Base-by-base conservation (phyloP, 2,888 invertebrate species). In the Phania funesta region DNA sequence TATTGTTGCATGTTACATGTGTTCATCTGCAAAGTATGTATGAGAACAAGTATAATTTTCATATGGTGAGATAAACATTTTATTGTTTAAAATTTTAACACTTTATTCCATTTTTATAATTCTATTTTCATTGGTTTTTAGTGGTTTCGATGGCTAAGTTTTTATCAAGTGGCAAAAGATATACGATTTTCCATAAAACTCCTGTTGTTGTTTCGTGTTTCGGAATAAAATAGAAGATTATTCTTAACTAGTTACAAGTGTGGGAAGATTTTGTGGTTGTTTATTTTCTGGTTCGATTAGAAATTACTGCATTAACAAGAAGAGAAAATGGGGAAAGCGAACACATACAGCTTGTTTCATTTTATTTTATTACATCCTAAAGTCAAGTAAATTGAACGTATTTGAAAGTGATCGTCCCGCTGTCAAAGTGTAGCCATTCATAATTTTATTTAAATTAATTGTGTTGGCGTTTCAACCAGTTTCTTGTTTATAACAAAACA, bases 141-240 rank as follows among this genome's bases (percentile, higher is more conserved):
- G 81, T 77, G 81, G 81, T 79, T 79, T 60, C 24, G 35, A 13
- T 67, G 67, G 29, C 67, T 50, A 52, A 70, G 56, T 58, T 78
- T 62, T 68, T 82, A 82, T 82, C 82, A 78, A 82, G 78, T 82
- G 79, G 75, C 79, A 79, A 83, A 79, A 83, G 75, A 79, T 83
- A 71, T 79, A 83, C 76, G 79, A 83, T 79, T 83, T 83, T 83
- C 79, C 79, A 79, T 78, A 71, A 79, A 79, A 83, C 60, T 58
- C 20, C 60, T 64, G 35, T 77, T 73, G 35, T 70, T 58, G 65
- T 71, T 71, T 52, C 26, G 52, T 32, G 46, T 54, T 44, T 20
- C 41, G 38, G 20, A 44, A 38, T 6, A 35, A 35, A 24, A 26
- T 2, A n/a, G 52, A 67, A 44, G 46, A 24, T 22, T 48, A 16